A percentile compares a stretch with the other conserved stretches of the same genome.
Conservation (phyloP, 1,140 invertebrate species). For the Ceratoteleas bidentatus region DNA sequence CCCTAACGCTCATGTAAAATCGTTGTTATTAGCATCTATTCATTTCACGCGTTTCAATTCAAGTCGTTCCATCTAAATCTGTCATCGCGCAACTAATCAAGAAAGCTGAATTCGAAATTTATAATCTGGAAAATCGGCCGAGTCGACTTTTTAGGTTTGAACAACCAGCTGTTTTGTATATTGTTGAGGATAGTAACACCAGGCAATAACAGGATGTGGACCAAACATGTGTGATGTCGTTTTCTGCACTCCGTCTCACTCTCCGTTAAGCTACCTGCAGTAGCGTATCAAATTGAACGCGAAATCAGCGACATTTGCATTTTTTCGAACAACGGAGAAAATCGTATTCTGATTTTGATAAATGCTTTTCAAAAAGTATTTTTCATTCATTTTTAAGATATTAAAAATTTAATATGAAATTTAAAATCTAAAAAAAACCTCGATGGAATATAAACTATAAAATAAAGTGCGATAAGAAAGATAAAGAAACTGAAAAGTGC, state of each 20-base stretch:
- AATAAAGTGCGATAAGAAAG: no score
- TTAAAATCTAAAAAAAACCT: no score
- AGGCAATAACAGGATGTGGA: slow-evolving; percentile 60
- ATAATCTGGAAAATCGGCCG: slow-evolving; percentile 40
- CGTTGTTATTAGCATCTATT: no score
- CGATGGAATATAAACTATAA: no score
- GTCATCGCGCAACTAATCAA: slow-evolving; percentile 1
- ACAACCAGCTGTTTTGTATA: slow-evolving; percentile 59
- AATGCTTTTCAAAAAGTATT: no score
- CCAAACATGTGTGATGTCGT: slow-evolving; percentile 53
- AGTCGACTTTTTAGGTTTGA: slow-evolving; percentile 26
- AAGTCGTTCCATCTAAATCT: slow-evolving; percentile 5
- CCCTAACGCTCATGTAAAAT: no score
- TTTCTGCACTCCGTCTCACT: slow-evolving; percentile 32
- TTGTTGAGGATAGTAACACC: slow-evolving; percentile 53
- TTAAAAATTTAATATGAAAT: no score
- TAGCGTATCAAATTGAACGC: slow-evolving; percentile 54
- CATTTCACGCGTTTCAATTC: background rate
- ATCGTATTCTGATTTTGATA: background rate
- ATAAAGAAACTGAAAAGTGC: no score
- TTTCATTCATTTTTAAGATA: no score
- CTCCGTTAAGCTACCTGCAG: slow-evolving; percentile 50
- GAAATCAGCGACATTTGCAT: slow-evolving; percentile 23
- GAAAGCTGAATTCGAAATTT: slow-evolving; percentile 11
- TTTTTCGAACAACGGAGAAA: slow-evolving; percentile 8